These are phyloP conservation scores for Epizoanthus stellaris DNA, from an alignment of 92 coral and sea anemone genomes.

Conservation along the genomic window DNA sequence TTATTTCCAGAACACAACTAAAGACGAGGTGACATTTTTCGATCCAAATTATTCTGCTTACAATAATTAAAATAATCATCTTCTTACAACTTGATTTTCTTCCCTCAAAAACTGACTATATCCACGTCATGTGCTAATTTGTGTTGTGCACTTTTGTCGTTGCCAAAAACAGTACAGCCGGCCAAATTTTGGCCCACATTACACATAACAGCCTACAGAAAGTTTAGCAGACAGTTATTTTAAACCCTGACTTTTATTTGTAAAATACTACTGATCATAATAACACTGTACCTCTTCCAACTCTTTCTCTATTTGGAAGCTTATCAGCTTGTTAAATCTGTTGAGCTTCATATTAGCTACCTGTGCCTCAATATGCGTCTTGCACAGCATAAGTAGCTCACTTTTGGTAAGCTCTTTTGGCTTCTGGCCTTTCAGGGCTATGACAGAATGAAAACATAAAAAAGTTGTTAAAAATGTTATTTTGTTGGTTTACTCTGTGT, in stretches of 20 bases:
- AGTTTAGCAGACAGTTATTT: slow-evolving; percentile 7
- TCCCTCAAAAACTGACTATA: too few species aligned
- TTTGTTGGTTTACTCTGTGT: neutral
- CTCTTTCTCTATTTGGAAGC: slow-evolving; percentile 10
- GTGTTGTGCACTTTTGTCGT: too few species aligned
- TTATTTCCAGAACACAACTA: too few species aligned
- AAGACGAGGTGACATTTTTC: too few species aligned
- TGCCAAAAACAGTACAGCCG: neutral
- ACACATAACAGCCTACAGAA: slow-evolving; percentile 11
- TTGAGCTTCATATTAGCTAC: slow-evolving; percentile 22
- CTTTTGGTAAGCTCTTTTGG: slow-evolving; percentile 15
- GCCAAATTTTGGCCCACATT: neutral
- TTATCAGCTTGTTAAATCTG: slow-evolving; percentile 21
- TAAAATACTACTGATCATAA: slow-evolving; percentile 16
- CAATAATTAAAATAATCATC: too few species aligned
- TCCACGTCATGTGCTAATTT: too few species aligned
- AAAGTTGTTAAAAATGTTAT: slow-evolving; percentile 9
- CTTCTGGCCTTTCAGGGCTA: slow-evolving; percentile 26
- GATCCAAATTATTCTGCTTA: too few species aligned
- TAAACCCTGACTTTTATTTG: slow-evolving; percentile 15
- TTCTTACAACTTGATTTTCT: too few species aligned
- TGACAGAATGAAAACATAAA: slow-evolving; percentile 11
- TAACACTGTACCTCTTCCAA: slow-evolving; percentile 34
- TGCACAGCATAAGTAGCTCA: slow-evolving; percentile 26
- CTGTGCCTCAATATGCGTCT: slow-evolving; percentile 33